Evolutionary conservation across 2,888 invertebrate genomes (phyloP).

Genomic region (Pachliopta kotzebuea): DNA sequence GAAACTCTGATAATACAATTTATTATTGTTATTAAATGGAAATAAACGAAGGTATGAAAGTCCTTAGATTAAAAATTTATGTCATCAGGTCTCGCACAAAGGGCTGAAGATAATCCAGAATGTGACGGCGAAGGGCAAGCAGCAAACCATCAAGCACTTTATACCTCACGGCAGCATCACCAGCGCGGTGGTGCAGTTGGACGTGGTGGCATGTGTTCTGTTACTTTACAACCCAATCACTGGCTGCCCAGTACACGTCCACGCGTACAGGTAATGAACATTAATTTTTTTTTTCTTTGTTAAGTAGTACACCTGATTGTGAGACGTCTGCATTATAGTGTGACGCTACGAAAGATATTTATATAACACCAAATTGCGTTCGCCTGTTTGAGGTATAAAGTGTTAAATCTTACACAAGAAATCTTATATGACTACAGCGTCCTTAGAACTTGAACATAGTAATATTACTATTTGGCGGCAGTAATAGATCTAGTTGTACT

Average conservation of each 20-base stretch:
- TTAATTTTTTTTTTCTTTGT: neutral
- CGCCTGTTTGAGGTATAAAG: too few relatives aligned
- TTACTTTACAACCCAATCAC: conserved; percentile 96
- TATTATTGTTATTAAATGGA: too few relatives aligned
- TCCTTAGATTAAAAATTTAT: neutral
- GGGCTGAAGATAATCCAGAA: conserved; percentile 96
- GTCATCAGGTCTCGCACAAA: conserved; percentile 88
- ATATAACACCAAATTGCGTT: too few relatives aligned
- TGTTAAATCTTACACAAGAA: too few relatives aligned
- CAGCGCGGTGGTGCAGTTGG: conserved; percentile 93
- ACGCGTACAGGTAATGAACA: conserved; percentile 87
- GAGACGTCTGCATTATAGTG: too few relatives aligned
- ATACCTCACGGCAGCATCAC: conserved; percentile 97
- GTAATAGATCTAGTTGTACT: too few relatives aligned
- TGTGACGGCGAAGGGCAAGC: conserved; percentile 74
- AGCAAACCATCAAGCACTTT: conserved; percentile 93
- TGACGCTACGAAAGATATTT: too few relatives aligned
- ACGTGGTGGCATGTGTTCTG: conserved; percentile 96
- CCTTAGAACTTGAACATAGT: too few relatives aligned
- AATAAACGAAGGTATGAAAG: neutral
- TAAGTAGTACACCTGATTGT: too few relatives aligned
- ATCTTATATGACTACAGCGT: too few relatives aligned
- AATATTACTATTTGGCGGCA: too few relatives aligned
- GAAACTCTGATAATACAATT: neutral
- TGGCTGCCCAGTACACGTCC: conserved; percentile 96